phyloP scores from a whole-genome alignment of 2,113 vertebrate genomes.

The Rhipidura dahli region DNA sequence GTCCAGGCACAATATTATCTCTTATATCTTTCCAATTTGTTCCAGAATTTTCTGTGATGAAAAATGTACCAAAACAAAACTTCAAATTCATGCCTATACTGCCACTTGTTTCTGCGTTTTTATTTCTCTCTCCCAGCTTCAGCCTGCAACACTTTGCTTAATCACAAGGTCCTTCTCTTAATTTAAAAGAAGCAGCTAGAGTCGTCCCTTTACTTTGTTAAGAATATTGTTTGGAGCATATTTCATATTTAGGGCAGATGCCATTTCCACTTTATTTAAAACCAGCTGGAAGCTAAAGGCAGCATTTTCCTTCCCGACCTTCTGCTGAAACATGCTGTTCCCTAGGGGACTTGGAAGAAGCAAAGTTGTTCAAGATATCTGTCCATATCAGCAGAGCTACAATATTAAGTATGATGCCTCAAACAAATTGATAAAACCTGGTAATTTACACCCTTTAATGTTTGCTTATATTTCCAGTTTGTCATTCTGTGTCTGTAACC shows the following conservation, averaged over 20 bases:
- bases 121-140: background rate
- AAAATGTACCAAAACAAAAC: background rate
- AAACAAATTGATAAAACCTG: background rate
- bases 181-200: background rate
- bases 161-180: background rate
- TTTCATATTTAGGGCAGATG: background rate
- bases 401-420: background rate
- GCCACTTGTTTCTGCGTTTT: background rate
- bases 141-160: background rate
- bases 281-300: background rate
- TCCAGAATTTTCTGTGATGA: background rate
- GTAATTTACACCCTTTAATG: background rate
- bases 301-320: background rate
- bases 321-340: background rate
- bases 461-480: background rate
- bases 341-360: background rate
- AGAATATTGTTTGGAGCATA: background rate
- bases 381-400: background rate
- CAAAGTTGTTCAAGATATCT: background rate
- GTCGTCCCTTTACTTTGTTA: background rate
- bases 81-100: background rate
- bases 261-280: slow-evolving; percentile 5
- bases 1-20: background rate
- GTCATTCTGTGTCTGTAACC: background rate
- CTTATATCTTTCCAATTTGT: background rate